A percentile compares a stretch with the other conserved stretches of the same genome.
These are phyloP conservation scores for Hybos culiciformis DNA, from an alignment of 2,888 invertebrate genomes.

Conservation along the genomic window DNA sequence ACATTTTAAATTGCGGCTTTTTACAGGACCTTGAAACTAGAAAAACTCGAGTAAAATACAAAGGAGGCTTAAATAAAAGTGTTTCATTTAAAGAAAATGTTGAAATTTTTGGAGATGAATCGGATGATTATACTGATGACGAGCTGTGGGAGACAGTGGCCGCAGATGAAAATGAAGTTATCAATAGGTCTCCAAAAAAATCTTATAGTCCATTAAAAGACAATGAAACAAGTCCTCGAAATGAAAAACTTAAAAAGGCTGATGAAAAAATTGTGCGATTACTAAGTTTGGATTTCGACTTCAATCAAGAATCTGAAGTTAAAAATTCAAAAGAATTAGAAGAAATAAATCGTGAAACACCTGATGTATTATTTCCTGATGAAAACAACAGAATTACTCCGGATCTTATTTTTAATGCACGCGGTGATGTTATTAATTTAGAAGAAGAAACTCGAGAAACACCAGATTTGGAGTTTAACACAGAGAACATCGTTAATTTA, in stretches of 20 bases:
- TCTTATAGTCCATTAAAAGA: background rate
- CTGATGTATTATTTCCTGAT: no score
- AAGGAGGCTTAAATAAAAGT: conserved; percentile 11
- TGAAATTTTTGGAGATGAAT: conserved; percentile 16
- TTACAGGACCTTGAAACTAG: background rate
- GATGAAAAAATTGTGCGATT: conserved; percentile 5
- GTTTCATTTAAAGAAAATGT: conserved; percentile 18
- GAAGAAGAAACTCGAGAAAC: no score
- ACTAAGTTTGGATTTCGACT: background rate
- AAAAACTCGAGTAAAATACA: background rate
- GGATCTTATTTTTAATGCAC: no score
- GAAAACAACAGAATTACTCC: no score
- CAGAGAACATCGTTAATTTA: no score
- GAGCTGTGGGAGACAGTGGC: background rate
- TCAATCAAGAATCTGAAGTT: background rate
- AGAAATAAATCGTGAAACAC: background rate
- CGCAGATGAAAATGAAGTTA: no score
- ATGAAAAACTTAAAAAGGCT: conserved; percentile 1
- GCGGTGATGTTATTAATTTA: no score
- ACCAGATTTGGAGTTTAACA: no score
- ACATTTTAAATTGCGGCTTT: background rate
- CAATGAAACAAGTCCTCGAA: background rate
- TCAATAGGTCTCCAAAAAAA: background rate
- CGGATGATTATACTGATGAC: background rate
- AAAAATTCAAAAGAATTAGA: background rate